Conservation (phyloP, 2,113 vertebrate genomes). For the Sisor rabdophorus region DNA sequence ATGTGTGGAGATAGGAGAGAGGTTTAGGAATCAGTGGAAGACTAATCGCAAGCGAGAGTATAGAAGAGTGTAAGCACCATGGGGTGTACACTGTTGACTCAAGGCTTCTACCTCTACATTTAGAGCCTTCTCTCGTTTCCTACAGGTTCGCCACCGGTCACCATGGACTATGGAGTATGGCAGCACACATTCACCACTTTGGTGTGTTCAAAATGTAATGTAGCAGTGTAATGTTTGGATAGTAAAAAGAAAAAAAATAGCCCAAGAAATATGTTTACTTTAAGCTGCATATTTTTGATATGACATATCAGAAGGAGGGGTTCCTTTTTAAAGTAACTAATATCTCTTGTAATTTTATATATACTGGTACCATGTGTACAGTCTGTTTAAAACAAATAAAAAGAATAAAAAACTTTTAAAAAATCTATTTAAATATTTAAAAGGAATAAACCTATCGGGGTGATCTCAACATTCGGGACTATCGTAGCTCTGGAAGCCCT, state of each 20-base stretch:
- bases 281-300: slow-evolving; percentile 89
- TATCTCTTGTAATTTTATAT: slow-evolving; percentile 73
- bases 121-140: slow-evolving; percentile 31
- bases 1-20: slow-evolving; percentile 25
- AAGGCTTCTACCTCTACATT: slow-evolving; percentile 51
- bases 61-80: slow-evolving; percentile 13
- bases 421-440: slow-evolving; percentile 78
- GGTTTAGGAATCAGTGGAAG: neutral
- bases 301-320: slow-evolving; percentile 74
- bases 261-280: slow-evolving; percentile 77
- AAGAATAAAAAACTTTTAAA: slow-evolving; percentile 59
- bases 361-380: slow-evolving; percentile 72
- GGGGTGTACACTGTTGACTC: slow-evolving; percentile 48
- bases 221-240: slow-evolving; percentile 81
- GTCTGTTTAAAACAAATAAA: slow-evolving; percentile 57
- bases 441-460: slow-evolving; percentile 47
- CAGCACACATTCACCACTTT: slow-evolving; percentile 52
- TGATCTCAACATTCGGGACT: slow-evolving; percentile 48
- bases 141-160: slow-evolving; percentile 40
- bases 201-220: slow-evolving; percentile 69
- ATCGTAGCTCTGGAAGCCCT: slow-evolving; percentile 46
- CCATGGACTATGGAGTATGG: slow-evolving; percentile 39
- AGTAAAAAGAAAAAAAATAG: slow-evolving; percentile 55
- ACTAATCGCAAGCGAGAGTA: neutral
- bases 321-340: slow-evolving; percentile 78